Evolutionary conservation across 2,113 vertebrate species (phyloP).

Genomic region (Phaethon lepturus): DNA sequence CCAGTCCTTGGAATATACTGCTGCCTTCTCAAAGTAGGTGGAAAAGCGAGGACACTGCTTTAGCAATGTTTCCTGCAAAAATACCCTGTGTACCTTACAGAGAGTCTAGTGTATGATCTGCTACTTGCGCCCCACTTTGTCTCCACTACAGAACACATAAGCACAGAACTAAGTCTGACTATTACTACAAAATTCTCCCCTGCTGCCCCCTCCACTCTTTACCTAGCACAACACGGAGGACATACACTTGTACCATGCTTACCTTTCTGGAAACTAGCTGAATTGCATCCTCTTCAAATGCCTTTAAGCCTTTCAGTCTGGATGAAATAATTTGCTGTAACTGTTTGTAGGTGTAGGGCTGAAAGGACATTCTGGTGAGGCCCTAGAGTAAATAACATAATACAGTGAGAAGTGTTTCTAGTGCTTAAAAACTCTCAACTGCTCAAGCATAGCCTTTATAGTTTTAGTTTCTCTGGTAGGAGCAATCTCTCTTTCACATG

Average conservation of each 20-base stretch:
- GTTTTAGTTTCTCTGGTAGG: background rate
- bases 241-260: background rate
- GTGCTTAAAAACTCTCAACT: background rate
- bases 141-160: background rate
- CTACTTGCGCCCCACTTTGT: background rate
- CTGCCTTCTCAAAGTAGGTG: background rate
- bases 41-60: background rate
- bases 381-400: slow-evolving; percentile 78
- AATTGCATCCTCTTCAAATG: slow-evolving; percentile 94
- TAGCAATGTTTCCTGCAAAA: background rate
- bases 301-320: slow-evolving; percentile 85
- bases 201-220: too few species aligned
- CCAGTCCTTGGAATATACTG: background rate
- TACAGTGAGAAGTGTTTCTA: background rate
- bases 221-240: background rate
- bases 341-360: slow-evolving; percentile 93
- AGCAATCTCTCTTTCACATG: background rate
- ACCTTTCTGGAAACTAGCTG: slow-evolving; percentile 96
- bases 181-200: background rate
- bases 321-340: slow-evolving; percentile 92
- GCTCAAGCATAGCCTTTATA: background rate
- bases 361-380: slow-evolving; percentile 95
- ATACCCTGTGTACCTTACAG: background rate
- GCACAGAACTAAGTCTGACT: background rate
- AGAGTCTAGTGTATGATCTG: background rate